Conservation (phyloP, 1,140 invertebrate species). For the Phymastichus coffea region DNA sequence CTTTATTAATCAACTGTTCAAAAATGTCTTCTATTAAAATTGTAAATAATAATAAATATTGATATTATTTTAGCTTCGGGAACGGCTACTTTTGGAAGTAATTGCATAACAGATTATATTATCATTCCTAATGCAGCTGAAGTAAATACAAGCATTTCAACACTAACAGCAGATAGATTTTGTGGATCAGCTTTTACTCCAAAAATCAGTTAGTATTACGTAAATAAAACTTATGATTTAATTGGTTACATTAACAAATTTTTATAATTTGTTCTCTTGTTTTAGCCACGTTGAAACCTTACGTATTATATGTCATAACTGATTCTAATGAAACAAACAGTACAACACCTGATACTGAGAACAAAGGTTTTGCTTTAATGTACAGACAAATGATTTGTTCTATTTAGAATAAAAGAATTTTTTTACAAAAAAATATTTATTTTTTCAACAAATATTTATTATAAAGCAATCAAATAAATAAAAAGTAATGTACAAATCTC, state of each 20-base stretch:
- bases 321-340: constrained; percentile 45
- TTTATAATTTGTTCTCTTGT: constrained; percentile 33
- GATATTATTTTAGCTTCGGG: constrained; percentile 49
- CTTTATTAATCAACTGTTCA: too few relatives aligned
- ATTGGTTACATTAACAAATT: constrained; percentile 19
- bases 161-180: constrained; percentile 63
- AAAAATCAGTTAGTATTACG: constrained; percentile 63
- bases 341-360: constrained; percentile 64
- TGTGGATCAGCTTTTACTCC: constrained; percentile 70
- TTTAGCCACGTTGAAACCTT: constrained; percentile 67
- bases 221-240: constrained; percentile 10
- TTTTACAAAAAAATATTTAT: constrained; percentile 17
- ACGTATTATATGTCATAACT: constrained; percentile 72
- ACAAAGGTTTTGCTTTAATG: constrained; percentile 70
- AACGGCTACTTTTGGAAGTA: constrained; percentile 57
- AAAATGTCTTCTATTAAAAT: too few relatives aligned
- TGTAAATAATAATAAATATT: too few relatives aligned
- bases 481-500: constrained; percentile 10
- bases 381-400: constrained; percentile 69
- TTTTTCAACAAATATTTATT: constrained; percentile 19
- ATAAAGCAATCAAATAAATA: constrained; percentile 7
- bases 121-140: constrained; percentile 69
- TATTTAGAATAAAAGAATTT: constrained; percentile 26
- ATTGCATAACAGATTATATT: constrained; percentile 71
- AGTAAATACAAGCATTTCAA: constrained; percentile 40